phyloP scores from a whole-genome alignment of 2,888 invertebrate genomes.

The Liopterus haemorrhoidalis region DNA sequence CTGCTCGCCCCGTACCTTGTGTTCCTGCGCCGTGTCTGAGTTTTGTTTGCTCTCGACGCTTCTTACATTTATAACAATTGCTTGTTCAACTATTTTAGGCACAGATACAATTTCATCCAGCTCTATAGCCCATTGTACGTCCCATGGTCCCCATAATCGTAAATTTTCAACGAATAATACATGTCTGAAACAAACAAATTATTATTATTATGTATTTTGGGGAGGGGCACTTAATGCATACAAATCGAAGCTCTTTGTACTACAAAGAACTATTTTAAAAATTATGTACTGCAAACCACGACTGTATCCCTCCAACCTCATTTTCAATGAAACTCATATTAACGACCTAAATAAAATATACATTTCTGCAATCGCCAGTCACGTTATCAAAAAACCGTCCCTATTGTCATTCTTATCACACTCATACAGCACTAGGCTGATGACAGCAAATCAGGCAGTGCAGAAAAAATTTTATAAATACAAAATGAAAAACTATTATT shows the following conservation, averaged over 20 bases:
- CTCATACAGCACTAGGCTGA: too few species aligned
- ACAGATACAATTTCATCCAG: slow-evolving; percentile 66
- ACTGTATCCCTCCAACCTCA: too few species aligned
- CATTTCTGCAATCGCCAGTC: too few species aligned
- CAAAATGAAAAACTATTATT: too few species aligned
- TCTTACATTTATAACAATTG: slow-evolving; percentile 64
- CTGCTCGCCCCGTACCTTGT: slow-evolving; percentile 59
- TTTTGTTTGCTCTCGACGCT: slow-evolving; percentile 43
- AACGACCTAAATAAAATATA: too few species aligned
- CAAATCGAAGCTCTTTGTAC: too few species aligned
- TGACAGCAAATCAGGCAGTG: too few species aligned
- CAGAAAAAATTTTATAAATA: too few species aligned
- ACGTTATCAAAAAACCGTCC: background rate
- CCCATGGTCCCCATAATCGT: slow-evolving; percentile 65
- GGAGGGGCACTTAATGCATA: too few species aligned
- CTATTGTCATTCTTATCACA: background rate
- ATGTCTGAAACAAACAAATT: slow-evolving; percentile 51
- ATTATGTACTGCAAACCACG: too few species aligned
- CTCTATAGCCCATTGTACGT: slow-evolving; percentile 67
- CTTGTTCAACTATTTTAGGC: slow-evolving; percentile 54
- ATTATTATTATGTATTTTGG: slow-evolving; percentile 1
- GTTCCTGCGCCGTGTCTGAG: slow-evolving; percentile 61
- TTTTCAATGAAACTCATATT: too few species aligned
- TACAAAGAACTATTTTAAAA: too few species aligned
- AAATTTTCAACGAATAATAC: slow-evolving; percentile 67